Conservation (phyloP, 1,140 invertebrate genomes). For the Acromyrmex heyeri region DNA sequence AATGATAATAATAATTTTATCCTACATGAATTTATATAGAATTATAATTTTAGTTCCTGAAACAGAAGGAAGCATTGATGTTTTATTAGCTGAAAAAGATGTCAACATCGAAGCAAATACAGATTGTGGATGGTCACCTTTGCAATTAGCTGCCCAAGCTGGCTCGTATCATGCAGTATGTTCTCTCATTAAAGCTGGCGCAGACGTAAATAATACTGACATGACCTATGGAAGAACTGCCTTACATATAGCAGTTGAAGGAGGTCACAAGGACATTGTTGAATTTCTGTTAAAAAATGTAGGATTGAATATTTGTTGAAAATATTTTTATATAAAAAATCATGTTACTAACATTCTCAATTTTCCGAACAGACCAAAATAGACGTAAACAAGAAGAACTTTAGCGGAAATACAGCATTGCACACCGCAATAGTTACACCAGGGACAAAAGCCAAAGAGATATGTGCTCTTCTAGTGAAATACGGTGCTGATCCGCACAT, state of each 20-base stretch:
- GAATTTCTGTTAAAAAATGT: slow-evolving; percentile 85
- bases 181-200: slow-evolving; percentile 85
- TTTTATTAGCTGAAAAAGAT: slow-evolving; percentile 70
- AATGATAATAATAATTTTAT: neutral
- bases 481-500: slow-evolving; percentile 80
- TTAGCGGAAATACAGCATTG: slow-evolving; percentile 83
- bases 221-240: slow-evolving; percentile 87
- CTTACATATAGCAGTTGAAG: slow-evolving; percentile 88
- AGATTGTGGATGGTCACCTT: slow-evolving; percentile 85
- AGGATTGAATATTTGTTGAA: slow-evolving; percentile 43
- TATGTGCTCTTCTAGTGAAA: slow-evolving; percentile 79
- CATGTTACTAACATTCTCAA: slow-evolving; percentile 20
- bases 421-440: slow-evolving; percentile 80
- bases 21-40: neutral
- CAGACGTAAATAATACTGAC: slow-evolving; percentile 86
- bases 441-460: slow-evolving; percentile 77
- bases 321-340: slow-evolving; percentile 18
- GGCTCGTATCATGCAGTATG: slow-evolving; percentile 85
- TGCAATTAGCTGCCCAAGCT: slow-evolving; percentile 86
- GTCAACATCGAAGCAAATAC: slow-evolving; percentile 73
- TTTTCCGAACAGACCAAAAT: slow-evolving; percentile 78
- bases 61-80: slow-evolving; percentile 73
- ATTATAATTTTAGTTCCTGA: slow-evolving; percentile 62
- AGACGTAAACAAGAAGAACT: slow-evolving; percentile 81
- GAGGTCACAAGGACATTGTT: slow-evolving; percentile 85